A percentile compares a stretch with the other conserved stretches of the same genome.
Conservation (phyloP, 2,797 vertebrate species). For the Enoplosus armatus region DNA sequence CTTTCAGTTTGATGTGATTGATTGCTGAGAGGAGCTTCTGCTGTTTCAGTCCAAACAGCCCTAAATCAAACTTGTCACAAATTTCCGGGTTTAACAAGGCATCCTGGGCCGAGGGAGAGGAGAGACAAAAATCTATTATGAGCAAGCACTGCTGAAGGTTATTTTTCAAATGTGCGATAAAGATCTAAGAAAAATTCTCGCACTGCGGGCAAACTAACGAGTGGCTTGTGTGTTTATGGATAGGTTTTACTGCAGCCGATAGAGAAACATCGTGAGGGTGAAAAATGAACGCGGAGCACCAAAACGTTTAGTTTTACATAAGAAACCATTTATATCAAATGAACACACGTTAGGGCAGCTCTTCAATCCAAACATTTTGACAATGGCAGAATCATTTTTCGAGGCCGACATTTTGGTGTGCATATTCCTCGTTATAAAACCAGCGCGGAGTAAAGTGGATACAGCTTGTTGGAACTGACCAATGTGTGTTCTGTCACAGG, state of each 20-base stretch:
- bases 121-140: conserved; percentile 72
- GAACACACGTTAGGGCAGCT: no score
- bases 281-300: conserved; percentile 9
- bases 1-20: conserved; percentile 86
- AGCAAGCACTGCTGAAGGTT: conserved; percentile 22
- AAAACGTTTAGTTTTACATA: conserved; percentile 4
- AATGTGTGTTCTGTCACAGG: conserved; percentile 64
- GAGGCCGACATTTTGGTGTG: not conserved
- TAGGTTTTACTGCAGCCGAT: conserved; percentile 7
- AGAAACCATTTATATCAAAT: not conserved
- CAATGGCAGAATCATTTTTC: not conserved
- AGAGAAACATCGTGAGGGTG: conserved; percentile 6
- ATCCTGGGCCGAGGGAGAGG: conserved; percentile 52
- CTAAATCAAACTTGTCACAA: conserved; percentile 87
- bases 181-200: conserved; percentile 54
- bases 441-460: conserved; percentile 42
- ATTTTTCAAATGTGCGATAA: conserved; percentile 65
- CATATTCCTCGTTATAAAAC: conserved; percentile 12
- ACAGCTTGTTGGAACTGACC: conserved; percentile 51
- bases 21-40: conserved; percentile 85
- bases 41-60: conserved; percentile 86
- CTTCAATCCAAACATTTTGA: not conserved
- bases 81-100: conserved; percentile 84
- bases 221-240: conserved; percentile 32
- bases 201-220: conserved; percentile 38